Conservation (phyloP, 1,140 invertebrate genomes). For the Caenorhabditis brenneri region DNA sequence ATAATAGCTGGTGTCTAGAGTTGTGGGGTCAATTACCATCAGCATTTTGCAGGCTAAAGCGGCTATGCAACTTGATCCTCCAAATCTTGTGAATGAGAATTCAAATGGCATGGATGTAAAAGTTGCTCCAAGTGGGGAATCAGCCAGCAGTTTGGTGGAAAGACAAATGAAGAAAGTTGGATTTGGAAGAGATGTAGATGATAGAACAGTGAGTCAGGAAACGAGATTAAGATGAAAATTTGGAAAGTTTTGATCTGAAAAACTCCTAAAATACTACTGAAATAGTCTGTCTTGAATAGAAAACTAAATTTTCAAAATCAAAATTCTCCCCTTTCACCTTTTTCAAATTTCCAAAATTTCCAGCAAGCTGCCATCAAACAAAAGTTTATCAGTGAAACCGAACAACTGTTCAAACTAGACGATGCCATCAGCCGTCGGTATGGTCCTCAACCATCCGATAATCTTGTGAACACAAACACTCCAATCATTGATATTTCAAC, state of each 20-base stretch:
- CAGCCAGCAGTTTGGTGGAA: neutral
- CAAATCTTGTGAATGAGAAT: neutral
- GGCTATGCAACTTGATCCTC: no score
- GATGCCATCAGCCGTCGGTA: neutral
- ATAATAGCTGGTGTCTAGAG: neutral
- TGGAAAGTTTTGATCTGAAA: no score
- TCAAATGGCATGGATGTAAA: neutral
- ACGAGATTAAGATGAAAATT: no score
- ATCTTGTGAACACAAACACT: neutral
- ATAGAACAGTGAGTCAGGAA: neutral
- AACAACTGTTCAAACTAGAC: neutral
- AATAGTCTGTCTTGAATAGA: no score
- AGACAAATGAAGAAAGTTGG: neutral
- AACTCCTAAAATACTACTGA: no score
- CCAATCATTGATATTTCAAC: conserved; percentile 24
- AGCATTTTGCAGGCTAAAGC: neutral
- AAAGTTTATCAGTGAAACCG: conserved; percentile 18
- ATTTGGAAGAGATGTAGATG: neutral
- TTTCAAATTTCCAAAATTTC: no score
- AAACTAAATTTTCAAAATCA: no score
- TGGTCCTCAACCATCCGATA: conserved; percentile 22
- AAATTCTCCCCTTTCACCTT: no score
- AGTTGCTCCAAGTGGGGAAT: neutral
- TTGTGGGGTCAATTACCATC: conserved; percentile 7
- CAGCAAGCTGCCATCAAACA: neutral